Percentiles rank a stretch among this genome's conserved stretches.
These are phyloP conservation scores for Xenopus borealis DNA, from an alignment of 2,113 vertebrate species.

Conservation along the genomic window DNA sequence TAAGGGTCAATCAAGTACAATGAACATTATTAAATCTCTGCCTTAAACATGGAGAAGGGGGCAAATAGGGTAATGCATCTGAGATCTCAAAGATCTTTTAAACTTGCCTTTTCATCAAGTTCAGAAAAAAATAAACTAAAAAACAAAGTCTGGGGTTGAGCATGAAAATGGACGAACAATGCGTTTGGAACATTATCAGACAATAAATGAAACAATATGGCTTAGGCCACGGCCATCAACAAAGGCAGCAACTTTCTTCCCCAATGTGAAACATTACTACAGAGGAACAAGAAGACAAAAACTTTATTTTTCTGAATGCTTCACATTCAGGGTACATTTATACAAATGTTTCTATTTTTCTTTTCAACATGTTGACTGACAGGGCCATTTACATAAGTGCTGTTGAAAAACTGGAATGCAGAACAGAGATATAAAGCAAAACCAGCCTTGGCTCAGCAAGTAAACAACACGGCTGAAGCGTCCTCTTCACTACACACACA, in stretches of 20 bases:
- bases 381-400: slow-evolving; percentile 11
- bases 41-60: too few relatives aligned
- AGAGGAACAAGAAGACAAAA: not conserved
- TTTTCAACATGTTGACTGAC: slow-evolving; percentile 24
- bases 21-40: too few relatives aligned
- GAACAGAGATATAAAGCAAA: slow-evolving; percentile 11
- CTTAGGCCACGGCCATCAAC: not conserved
- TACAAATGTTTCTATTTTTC: not conserved
- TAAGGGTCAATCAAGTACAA: too few relatives aligned
- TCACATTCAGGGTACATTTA: slow-evolving; percentile 19
- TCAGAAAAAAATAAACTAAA: not conserved
- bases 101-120: not conserved
- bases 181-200: slow-evolving; percentile 18
- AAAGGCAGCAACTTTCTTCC: not conserved
- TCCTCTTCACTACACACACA: not conserved
- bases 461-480: slow-evolving; percentile 18
- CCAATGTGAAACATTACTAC: slow-evolving; percentile 8
- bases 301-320: slow-evolving; percentile 19
- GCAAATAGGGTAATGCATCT: too few relatives aligned
- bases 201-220: not conserved
- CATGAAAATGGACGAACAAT: not conserved
- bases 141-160: too few relatives aligned
- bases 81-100: too few relatives aligned
- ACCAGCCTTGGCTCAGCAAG: not conserved
- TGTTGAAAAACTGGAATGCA: slow-evolving; percentile 21